Conservation (phyloP, 2,797 vertebrate genomes). For the Alcedo atthis region DNA sequence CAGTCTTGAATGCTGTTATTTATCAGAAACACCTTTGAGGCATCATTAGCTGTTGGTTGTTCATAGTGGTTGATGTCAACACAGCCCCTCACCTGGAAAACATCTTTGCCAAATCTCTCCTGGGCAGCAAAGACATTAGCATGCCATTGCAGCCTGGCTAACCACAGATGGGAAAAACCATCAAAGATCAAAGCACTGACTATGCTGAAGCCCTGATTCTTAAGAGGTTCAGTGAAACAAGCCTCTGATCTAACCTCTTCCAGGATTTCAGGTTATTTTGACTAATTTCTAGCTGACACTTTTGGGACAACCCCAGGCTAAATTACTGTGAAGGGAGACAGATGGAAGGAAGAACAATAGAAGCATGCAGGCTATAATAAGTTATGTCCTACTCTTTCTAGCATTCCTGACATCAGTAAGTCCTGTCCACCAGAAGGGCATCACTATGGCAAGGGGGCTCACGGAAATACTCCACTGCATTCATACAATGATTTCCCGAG, state of each 20-base stretch:
- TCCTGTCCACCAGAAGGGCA: neutral
- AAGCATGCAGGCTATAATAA: neutral
- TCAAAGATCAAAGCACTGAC: neutral
- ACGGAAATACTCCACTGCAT: neutral
- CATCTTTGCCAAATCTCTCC: neutral
- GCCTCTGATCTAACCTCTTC: neutral
- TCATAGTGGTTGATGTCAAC: neutral
- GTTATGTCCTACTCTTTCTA: neutral
- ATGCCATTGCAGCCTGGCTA: neutral
- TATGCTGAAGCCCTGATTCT: neutral
- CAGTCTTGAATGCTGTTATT: neutral
- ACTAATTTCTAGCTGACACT: slow-evolving; percentile 9
- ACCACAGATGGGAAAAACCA: neutral
- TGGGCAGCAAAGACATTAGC: neutral
- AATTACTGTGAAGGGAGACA: slow-evolving; percentile 19
- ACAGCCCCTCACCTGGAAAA: neutral
- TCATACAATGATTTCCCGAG: slow-evolving; percentile 12
- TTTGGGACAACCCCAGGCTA: slow-evolving; percentile 19
- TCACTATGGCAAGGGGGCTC: neutral
- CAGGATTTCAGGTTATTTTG: slow-evolving; percentile 32
- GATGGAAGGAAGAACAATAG: slow-evolving; percentile 33
- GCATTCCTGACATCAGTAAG: neutral
- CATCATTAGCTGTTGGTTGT: neutral
- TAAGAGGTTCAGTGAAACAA: neutral
- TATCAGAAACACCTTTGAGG: neutral